These are phyloP conservation scores for Oreochromis niloticus DNA, from an alignment of 2,113 vertebrate genomes.

Conservation along the genomic window DNA sequence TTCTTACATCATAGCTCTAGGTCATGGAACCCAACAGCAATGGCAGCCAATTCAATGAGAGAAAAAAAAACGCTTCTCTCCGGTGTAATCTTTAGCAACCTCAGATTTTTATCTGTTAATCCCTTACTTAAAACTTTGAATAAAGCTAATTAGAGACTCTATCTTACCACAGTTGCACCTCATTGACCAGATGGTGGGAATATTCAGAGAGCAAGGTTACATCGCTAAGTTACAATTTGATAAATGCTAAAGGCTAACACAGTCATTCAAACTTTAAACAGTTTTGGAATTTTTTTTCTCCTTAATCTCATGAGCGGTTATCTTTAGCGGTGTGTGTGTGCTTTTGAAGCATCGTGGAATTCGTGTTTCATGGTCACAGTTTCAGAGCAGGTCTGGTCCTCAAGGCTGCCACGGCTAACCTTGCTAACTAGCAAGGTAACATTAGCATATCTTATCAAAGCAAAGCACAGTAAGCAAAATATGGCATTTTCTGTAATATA, in stretches of 20 bases:
- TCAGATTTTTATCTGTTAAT: constrained; percentile 64
- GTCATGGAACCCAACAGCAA: constrained; percentile 10
- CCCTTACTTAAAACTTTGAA: constrained; percentile 65
- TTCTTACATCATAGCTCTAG: background rate
- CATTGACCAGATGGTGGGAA: constrained; percentile 46
- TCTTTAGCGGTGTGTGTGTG: constrained; percentile 13
- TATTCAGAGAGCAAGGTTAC: constrained; percentile 59
- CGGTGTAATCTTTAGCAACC: constrained; percentile 53
- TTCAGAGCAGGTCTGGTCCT: constrained; percentile 46
- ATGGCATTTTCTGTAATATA: background rate
- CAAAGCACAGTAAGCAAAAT: constrained; percentile 10
- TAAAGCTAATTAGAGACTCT: constrained; percentile 64
- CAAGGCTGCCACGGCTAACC: constrained; percentile 48
- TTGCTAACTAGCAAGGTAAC: constrained; percentile 51
- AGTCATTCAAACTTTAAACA: constrained; percentile 47
- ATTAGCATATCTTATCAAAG: constrained; percentile 29
- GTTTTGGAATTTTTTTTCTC: background rate
- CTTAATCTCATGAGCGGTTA: constrained; percentile 29
- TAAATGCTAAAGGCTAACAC: constrained; percentile 49
- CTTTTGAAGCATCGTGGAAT: constrained; percentile 12
- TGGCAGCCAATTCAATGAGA: constrained; percentile 12
- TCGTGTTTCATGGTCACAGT: constrained; percentile 32
- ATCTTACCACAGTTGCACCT: constrained; percentile 55
- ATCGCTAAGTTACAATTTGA: constrained; percentile 37
- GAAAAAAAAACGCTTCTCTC: background rate